A percentile compares a stretch with the other conserved stretches of the same genome.
These are phyloP conservation scores for Palloptera scutellata DNA, from an alignment of 2,888 invertebrate species.

Conservation along the genomic window DNA sequence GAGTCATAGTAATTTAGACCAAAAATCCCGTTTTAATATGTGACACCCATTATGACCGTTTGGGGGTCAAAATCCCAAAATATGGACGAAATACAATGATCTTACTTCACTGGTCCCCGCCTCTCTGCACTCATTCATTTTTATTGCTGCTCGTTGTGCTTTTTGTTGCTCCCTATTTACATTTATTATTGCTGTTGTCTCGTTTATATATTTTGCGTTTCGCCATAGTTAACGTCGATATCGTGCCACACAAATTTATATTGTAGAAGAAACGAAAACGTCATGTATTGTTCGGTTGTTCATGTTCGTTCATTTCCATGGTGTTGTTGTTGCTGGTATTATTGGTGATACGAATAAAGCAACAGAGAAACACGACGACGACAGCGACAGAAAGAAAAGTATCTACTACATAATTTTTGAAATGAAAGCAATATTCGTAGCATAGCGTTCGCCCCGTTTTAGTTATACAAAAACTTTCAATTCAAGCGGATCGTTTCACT, in stretches of 20 bases:
- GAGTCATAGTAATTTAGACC: too few relatives aligned
- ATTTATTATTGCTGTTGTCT: slow-evolving; percentile 2
- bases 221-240: slow-evolving; percentile 35
- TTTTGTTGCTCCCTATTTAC: background rate
- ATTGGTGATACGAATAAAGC: background rate
- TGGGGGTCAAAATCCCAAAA: too few relatives aligned
- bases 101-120: background rate
- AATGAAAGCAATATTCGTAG: too few relatives aligned
- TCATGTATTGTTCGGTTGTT: slow-evolving; percentile 12
- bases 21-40: too few relatives aligned
- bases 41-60: too few relatives aligned
- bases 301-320: background rate
- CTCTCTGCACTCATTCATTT: slow-evolving; percentile 2
- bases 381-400: too few relatives aligned
- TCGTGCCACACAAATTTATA: background rate
- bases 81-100: too few relatives aligned
- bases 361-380: background rate
- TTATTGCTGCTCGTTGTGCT: background rate
- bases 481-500: slow-evolving; percentile 51
- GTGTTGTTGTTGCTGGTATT: slow-evolving; percentile 26
- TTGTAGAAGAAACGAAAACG: background rate
- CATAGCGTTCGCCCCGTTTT: slow-evolving; percentile 31
- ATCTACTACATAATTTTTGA: too few relatives aligned
- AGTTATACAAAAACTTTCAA: slow-evolving; percentile 58
- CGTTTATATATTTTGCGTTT: slow-evolving; percentile 37